These are phyloP conservation scores for Drosophila meridiana DNA, from an alignment of 2,888 invertebrate species.

Conservation along the genomic window DNA sequence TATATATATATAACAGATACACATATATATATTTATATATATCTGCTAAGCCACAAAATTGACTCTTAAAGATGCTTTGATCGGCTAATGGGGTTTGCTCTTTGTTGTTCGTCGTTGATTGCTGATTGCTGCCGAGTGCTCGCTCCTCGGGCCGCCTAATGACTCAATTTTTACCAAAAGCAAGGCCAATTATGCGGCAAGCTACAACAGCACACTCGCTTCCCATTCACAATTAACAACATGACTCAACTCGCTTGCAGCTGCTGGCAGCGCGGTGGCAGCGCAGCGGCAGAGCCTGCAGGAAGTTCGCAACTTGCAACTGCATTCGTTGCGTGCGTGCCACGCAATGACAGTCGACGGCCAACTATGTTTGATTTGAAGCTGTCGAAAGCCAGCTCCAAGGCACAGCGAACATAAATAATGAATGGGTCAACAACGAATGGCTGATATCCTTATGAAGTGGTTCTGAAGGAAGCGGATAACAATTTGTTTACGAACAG, in stretches of 20 bases:
- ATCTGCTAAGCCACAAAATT: conserved; percentile 38
- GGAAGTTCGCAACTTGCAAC: conserved; percentile 25
- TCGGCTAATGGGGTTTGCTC: conserved; percentile 48
- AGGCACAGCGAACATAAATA: conserved; percentile 7
- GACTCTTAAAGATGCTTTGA: conserved; percentile 55
- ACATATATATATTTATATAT: conserved; percentile 10
- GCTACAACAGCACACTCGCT: conserved; percentile 20
- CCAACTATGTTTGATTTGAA: conserved; percentile 65
- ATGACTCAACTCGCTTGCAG: conserved; percentile 51
- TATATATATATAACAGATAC: conserved; percentile 1
- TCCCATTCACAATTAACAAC: conserved; percentile 59
- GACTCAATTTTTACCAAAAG: conserved; percentile 66
- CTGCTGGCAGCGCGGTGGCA: conserved; percentile 2
- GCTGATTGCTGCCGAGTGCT: conserved; percentile 43
- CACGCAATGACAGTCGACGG: conserved; percentile 61
- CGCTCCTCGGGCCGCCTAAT: conserved; percentile 64
- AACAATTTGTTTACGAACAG: background rate
- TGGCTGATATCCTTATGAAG: background rate
- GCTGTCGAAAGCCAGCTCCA: conserved; percentile 60
- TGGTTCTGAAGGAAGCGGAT: background rate
- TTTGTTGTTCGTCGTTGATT: conserved; percentile 32
- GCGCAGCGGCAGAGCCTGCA: conserved; percentile 3
- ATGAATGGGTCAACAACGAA: conserved; percentile 2
- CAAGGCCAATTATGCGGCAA: conserved; percentile 62
- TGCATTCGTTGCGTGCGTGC: conserved; percentile 52